A percentile compares a stretch with the other conserved stretches of the same genome.
These are phyloP conservation scores for Potorous gilbertii DNA, from an alignment of 2,797 vertebrate genomes.

Conservation along the genomic window DNA sequence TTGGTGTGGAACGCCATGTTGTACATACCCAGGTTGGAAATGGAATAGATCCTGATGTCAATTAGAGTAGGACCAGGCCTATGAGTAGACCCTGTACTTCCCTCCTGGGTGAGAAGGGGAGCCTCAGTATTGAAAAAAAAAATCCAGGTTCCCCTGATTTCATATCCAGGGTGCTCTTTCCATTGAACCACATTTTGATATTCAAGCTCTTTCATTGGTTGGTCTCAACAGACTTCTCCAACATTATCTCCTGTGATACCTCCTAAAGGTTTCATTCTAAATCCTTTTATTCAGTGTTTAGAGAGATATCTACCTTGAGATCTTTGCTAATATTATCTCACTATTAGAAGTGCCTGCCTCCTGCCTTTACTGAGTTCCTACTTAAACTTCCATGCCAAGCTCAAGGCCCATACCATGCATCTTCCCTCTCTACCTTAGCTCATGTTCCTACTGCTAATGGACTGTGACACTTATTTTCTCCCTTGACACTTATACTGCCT, in stretches of 20 bases:
- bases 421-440: background rate
- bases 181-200: background rate
- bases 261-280: background rate
- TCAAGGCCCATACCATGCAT: background rate
- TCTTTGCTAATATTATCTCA: background rate
- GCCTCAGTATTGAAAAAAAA: background rate
- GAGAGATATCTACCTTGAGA: background rate
- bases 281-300: background rate
- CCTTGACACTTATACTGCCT: background rate
- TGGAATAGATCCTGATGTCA: background rate
- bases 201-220: background rate
- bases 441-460: background rate
- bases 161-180: background rate
- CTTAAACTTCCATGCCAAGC: background rate
- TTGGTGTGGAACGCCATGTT: background rate
- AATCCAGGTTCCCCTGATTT: background rate
- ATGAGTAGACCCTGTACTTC: background rate
- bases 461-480: background rate
- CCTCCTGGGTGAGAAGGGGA: background rate
- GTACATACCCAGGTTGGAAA: background rate
- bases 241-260: background rate
- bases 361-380: background rate
- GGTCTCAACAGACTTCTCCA: background rate
- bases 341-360: background rate
- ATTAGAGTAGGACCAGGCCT: background rate